A percentile compares a stretch with the other conserved stretches of the same genome.
phyloP scores from a whole-genome alignment of 2,888 invertebrate species.

The Apoda limacodes region DNA sequence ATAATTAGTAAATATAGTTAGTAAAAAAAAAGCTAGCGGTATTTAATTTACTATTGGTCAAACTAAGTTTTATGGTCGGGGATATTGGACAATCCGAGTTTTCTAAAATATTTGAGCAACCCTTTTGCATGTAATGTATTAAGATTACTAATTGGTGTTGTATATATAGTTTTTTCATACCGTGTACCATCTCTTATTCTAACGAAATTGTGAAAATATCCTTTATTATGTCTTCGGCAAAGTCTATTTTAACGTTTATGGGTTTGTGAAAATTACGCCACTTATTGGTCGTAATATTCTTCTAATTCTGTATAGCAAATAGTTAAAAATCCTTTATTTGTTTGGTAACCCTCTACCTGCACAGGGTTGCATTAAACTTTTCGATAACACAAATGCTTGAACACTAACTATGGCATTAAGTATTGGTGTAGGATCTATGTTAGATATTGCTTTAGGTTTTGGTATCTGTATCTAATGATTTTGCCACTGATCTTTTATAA shows the following conservation, averaged over 20 bases:
- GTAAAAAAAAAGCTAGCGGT: no score
- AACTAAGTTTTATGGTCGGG: no score
- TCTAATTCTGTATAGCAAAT: constrained; percentile 24
- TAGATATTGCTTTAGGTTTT: no score
- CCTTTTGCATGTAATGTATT: constrained; percentile 21
- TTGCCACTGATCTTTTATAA: constrained; percentile 17
- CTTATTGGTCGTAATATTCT: constrained; percentile 23
- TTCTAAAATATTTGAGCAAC: no score
- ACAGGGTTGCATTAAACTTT: constrained; percentile 25
- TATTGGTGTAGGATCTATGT: no score
- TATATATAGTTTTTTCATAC: constrained; percentile 19
- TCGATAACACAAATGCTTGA: constrained; percentile 24
- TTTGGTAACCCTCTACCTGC: constrained; percentile 19
- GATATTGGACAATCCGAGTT: no score
- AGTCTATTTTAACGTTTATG: constrained; percentile 20
- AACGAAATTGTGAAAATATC: constrained; percentile 23
- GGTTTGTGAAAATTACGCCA: constrained; percentile 25
- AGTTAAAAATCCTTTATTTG: constrained; percentile 25
- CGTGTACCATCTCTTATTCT: constrained; percentile 22
- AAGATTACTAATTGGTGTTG: constrained; percentile 19
- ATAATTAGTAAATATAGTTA: no score
- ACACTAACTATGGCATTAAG: constrained; percentile 26
- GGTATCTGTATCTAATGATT: constrained; percentile 22
- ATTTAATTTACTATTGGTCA: no score
- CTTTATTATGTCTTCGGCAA: constrained; percentile 22